Base-by-base conservation (phyloP, 2,113 vertebrate genomes). In the Orthochromis indermauri region DNA sequence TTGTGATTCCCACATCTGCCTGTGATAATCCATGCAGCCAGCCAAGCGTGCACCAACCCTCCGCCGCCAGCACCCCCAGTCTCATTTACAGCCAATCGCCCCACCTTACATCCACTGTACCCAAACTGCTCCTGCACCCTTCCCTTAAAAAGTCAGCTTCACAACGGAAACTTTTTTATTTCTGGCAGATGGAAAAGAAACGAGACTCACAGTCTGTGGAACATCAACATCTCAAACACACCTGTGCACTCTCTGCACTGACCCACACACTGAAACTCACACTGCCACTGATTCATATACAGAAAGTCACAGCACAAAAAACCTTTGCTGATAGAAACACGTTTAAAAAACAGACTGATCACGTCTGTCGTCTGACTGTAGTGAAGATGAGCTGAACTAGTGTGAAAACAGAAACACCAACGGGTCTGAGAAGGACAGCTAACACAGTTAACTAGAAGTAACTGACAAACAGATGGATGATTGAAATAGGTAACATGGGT, bases 1-100 rank as follows among this genome's bases (percentile, higher is more conserved):
- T 83, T 89, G 86, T 90, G 91, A 92, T 92, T 59, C 91, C 91
- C 85, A 94, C 92, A 95, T 95, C 92, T 94, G 93, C 94, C 92
- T 90, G 88, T 91, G 81, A 94, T 94, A 94, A 94, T 93, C 91
- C 78, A 83, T 1, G 59, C 45, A 88, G 54, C 82, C 76, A 94
- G 79, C 90, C 91, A 89, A 90, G 90, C 90, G 57, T 88, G 86
- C 82, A 89, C 85, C 82, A 54, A 51, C 86, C 71, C 57, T 53
- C 35, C 55, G 7, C 35, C 12, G 8, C 57, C 82, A 66, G 31
- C 86, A 53, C 33, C 89, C 59, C 40, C 78, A 83, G 55, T 86
- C 89, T 90, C 83, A 80, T 86, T 88, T 85, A 82, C 80, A 86
- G 28, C 31, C 78, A 85, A 24, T 82, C 85, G 61, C 35, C 8